These are phyloP conservation scores for Vespertilio murinus DNA, from an alignment of 2,797 vertebrate genomes.

Conservation along the genomic window DNA sequence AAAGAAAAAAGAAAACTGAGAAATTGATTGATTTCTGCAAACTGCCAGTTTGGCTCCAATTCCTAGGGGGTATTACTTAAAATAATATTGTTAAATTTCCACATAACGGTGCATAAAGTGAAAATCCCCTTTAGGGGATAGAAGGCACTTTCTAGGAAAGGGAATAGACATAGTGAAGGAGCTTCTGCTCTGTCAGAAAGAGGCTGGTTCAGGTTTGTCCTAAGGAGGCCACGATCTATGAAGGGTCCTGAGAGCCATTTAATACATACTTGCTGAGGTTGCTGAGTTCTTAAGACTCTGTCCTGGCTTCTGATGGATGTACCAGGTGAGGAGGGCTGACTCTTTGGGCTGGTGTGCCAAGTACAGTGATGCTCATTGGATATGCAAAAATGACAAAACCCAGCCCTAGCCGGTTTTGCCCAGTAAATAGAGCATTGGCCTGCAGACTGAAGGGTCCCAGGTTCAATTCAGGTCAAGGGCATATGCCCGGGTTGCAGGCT, in stretches of 20 bases:
- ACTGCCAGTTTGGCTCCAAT: not conserved
- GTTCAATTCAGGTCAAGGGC: no score
- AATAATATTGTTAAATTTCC: constrained; percentile 6
- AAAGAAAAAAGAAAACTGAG: constrained; percentile 21
- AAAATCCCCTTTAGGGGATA: not conserved
- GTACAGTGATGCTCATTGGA: not conserved
- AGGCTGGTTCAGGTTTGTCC: not conserved
- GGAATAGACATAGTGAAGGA: not conserved
- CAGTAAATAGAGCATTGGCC: no score
- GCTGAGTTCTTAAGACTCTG: not conserved
- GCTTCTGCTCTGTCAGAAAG: not conserved
- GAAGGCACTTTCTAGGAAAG: not conserved
- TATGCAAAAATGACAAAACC: not conserved
- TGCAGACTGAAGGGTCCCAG: no score
- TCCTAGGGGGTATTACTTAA: not conserved
- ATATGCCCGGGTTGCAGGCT: no score
- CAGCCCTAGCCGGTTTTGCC: no score
- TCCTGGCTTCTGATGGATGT: not conserved
- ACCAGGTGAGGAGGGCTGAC: not conserved
- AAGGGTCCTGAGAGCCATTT: not conserved
- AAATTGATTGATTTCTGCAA: constrained; percentile 39
- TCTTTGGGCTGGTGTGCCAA: not conserved
- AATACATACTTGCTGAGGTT: not conserved
- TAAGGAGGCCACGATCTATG: not conserved
- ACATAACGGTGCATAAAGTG: not conserved